These are phyloP conservation scores for Oegoconia quadripuncta DNA, from an alignment of 2,888 invertebrate genomes.

Conservation along the genomic window DNA sequence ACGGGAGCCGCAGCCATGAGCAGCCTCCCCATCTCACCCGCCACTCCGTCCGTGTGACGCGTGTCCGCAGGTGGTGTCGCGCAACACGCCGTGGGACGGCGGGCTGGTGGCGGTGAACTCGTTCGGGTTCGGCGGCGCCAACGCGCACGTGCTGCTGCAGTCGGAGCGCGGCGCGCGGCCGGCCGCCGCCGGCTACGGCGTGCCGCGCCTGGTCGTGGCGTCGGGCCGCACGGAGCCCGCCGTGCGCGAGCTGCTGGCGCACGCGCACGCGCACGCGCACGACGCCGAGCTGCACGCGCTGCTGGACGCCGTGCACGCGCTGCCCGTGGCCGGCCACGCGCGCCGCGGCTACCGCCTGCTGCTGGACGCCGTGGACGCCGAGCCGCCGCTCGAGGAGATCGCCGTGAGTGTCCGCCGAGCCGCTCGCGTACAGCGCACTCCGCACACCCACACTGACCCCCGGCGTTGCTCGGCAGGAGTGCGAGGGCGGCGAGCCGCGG, in stretches of 20 bases:
- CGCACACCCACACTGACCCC: not conserved
- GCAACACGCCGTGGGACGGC: conserved; percentile 91
- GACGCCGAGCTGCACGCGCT: conserved; percentile 88
- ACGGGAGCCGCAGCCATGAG: too few species aligned
- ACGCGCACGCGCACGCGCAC: conserved; percentile 77
- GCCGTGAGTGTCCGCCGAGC: conserved; percentile 25
- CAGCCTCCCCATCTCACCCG: too few species aligned
- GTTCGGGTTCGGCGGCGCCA: conserved; percentile 99
- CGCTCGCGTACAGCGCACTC: not conserved
- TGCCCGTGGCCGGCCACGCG: conserved; percentile 86
- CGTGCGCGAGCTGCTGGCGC: conserved; percentile 82
- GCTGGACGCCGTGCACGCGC: conserved; percentile 85
- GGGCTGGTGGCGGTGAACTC: conserved; percentile 97
- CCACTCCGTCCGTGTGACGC: too few species aligned
- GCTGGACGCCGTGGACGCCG: conserved; percentile 67
- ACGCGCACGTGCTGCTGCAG: conserved; percentile 93
- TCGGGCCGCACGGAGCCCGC: conserved; percentile 93
- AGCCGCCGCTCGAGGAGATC: conserved; percentile 33
- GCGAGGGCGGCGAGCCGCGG: conserved; percentile 79
- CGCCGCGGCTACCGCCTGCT: conserved; percentile 91
- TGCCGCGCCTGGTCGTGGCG: conserved; percentile 80
- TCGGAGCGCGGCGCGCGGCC: conserved; percentile 84
- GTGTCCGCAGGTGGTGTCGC: conserved; percentile 87
- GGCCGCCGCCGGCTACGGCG: conserved; percentile 40
- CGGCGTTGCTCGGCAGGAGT: conserved; percentile 34